Percentiles rank a stretch among this genome's conserved stretches.
Conservation (phyloP, 1,140 invertebrate species). For the Camponotus vicinus region DNA sequence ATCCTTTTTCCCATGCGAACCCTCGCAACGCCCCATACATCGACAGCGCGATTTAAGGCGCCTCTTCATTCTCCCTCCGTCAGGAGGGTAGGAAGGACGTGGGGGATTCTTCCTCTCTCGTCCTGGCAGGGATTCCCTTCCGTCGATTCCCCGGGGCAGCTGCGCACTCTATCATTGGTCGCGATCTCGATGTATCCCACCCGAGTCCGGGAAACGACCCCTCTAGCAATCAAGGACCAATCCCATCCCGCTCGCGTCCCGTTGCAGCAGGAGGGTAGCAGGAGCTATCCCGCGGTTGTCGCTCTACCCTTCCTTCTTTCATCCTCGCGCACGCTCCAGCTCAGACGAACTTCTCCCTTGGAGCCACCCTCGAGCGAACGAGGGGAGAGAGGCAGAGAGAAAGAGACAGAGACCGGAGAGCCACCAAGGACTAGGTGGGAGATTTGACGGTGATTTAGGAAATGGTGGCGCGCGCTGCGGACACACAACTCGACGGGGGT, state of each 20-base stretch:
- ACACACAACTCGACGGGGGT: background rate
- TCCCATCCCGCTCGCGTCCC: slow-evolving; percentile 74
- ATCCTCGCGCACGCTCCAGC: slow-evolving; percentile 50
- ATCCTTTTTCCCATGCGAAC: slow-evolving; percentile 70
- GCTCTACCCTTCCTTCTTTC: slow-evolving; percentile 40
- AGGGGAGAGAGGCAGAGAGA: background rate
- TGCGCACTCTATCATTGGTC: slow-evolving; percentile 85
- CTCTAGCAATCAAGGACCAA: slow-evolving; percentile 83
- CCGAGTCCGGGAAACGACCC: slow-evolving; percentile 81
- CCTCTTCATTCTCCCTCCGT: slow-evolving; percentile 9
- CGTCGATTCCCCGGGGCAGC: slow-evolving; percentile 75
- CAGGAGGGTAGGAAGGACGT: background rate
- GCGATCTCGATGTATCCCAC: slow-evolving; percentile 82
- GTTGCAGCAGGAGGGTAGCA: slow-evolving; percentile 49
- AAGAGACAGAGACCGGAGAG: background rate
- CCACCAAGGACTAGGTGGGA: slow-evolving; percentile 44
- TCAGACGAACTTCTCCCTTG: slow-evolving; percentile 59
- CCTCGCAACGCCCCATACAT: slow-evolving; percentile 49
- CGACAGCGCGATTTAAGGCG: slow-evolving; percentile 43
- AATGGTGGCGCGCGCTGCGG: slow-evolving; percentile 28
- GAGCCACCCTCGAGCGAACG: slow-evolving; percentile 29
- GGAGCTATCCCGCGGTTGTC: slow-evolving; percentile 14
- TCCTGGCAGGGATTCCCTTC: slow-evolving; percentile 45
- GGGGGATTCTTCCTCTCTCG: slow-evolving; percentile 36
- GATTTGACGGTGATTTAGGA: slow-evolving; percentile 63